Evolutionary conservation across 2,888 invertebrate species (phyloP).

Genomic region (Metellina segmentata): DNA sequence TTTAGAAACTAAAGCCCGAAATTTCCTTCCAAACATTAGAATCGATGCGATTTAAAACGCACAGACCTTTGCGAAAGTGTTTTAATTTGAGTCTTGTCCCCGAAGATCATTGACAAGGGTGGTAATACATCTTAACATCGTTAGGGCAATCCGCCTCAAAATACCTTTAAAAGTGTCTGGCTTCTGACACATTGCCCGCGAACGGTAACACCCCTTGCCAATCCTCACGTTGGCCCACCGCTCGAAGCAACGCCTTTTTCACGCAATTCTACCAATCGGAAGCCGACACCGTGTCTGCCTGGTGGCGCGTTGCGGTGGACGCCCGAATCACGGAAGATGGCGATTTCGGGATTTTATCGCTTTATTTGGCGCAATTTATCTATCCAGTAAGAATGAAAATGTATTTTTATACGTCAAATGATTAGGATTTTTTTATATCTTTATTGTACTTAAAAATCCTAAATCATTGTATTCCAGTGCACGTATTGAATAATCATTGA

Average conservation of each 20-base stretch:
- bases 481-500: too few relatives aligned
- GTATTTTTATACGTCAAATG: too few relatives aligned
- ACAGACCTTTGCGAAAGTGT: not conserved
- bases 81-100: constrained; percentile 12
- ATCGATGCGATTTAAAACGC: too few relatives aligned
- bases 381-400: too few relatives aligned
- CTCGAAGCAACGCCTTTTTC: constrained; percentile 52
- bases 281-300: not conserved
- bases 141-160: constrained; percentile 69
- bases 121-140: constrained; percentile 73
- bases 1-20: too few relatives aligned
- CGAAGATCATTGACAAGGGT: constrained; percentile 64
- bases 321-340: not conserved
- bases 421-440: too few relatives aligned
- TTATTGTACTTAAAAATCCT: too few relatives aligned
- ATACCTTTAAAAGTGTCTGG: constrained; percentile 67
- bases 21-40: too few relatives aligned
- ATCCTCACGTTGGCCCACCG: constrained; percentile 45
- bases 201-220: constrained; percentile 66
- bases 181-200: constrained; percentile 69
- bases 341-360: constrained; percentile 19
- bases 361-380: not conserved
- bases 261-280: constrained; percentile 52
- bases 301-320: constrained; percentile 24
- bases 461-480: too few relatives aligned